Evolutionary conservation across 1,140 invertebrate species (phyloP), one percentile per base, ranked within the genome.

Genomic region (Pomacea maculata): DNA sequence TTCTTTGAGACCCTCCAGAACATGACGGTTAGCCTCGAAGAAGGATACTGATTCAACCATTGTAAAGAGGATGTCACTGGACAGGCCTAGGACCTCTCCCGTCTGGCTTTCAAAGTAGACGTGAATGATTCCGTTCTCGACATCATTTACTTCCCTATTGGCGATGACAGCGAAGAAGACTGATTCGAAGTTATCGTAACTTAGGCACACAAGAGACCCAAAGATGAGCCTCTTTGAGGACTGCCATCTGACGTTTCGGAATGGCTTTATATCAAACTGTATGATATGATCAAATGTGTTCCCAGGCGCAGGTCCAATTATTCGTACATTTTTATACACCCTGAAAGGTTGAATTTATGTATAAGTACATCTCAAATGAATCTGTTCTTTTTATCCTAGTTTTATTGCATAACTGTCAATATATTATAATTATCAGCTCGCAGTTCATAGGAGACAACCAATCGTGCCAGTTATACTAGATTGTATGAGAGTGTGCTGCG

Each of bases 141-240:
- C n/a, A n/a, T n/a, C n/a, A n/a, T n/a, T n/a, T n/a, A n/a, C n/a
- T n/a, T 74, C 75, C 52, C 19, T 90, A 54, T 95, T 92, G 7
- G 92, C 86, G 52, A 96, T 94, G 5, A 93, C 94, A 21, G 93
- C 95, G 82, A 95, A 93, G 73, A 95, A 89, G 55, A 95, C 89
- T 55, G 93, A 93, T 52, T 93, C 88, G 87, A 96, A 96, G 74
- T 94, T 92, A 85, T 95, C 93, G 19, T 84, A 90, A 0, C 94
- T 94, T n/a, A 96, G 93, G 82, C 94, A 93, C 0, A 96, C 84
- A 21, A 96, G 89, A 0, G 95, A 94, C 0, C 95, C 95, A 89
- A 91, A 94, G 85, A 96, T 93, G 61, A 96, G 93, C 75, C 94
- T 89, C 86, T 94, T 93, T 0, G 92, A 92, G 0, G 76, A 70